Conservation (phyloP, 2,113 vertebrate genomes). For the Damaliscus lunatus region DNA sequence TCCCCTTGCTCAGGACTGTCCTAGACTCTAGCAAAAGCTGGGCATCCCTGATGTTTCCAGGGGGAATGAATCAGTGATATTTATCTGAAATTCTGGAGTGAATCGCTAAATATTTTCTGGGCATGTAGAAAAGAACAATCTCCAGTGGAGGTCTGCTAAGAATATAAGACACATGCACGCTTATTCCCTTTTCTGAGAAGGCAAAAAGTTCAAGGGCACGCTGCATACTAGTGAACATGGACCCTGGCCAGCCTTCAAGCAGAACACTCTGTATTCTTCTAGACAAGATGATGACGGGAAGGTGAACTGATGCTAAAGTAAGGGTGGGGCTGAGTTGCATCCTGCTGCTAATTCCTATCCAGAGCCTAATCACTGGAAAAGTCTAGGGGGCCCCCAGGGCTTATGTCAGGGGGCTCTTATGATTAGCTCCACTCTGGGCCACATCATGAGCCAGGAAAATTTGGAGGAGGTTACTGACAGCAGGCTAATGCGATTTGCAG, state of each 20-base stretch:
- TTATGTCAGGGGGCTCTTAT: not conserved
- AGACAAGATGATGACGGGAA: not conserved
- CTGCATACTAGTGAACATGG: accelerated
- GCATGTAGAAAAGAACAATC: not conserved
- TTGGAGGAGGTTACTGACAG: not conserved
- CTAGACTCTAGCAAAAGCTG: not conserved
- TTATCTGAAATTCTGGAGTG: not conserved
- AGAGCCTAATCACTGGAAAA: not conserved
- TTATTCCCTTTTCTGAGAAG: not conserved
- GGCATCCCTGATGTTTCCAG: not conserved
- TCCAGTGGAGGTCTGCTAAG: not conserved
- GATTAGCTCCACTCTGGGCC: not conserved
- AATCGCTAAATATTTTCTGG: not conserved
- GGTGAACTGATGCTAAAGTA: not conserved
- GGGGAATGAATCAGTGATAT: not conserved
- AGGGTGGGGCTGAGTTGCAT: not conserved
- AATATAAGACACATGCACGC: not conserved
- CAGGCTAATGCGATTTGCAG: not conserved
- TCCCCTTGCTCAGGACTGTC: not conserved
- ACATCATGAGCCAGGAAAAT: not conserved
- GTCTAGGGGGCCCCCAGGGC: not conserved
- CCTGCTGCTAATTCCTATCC: not conserved
- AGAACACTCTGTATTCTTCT: not conserved
- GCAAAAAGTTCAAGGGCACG: not conserved
- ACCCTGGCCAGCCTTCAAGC: not conserved